phyloP scores from a whole-genome alignment of 37 sponge, comb jelly and placozoan genomes.

The Diacarnus erythraeanus region DNA sequence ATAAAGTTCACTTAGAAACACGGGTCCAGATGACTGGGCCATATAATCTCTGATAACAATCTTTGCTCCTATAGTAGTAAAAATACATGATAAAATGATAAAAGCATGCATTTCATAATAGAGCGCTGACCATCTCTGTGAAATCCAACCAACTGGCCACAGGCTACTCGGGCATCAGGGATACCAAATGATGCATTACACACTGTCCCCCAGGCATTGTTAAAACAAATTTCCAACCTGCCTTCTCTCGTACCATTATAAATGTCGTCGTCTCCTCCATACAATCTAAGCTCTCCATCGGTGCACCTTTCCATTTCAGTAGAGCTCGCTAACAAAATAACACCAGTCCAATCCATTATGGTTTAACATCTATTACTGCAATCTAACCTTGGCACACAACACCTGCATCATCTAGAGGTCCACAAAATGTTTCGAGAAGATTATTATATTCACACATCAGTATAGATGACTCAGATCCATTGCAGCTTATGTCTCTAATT shows the following conservation, averaged over 20 bases:
- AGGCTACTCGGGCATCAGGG: neutral
- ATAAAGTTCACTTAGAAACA: constrained; percentile 31
- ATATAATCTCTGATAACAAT: neutral
- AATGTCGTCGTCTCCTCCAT: neutral
- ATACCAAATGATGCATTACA: neutral
- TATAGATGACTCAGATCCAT: constrained; percentile 18
- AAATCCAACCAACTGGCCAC: neutral
- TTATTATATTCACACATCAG: constrained; percentile 10
- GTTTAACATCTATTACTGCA: neutral
- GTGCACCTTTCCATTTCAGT: neutral
- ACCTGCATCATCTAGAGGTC: constrained; percentile 26
- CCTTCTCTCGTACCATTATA: neutral
- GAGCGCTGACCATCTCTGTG: neutral
- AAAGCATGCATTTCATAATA: too few relatives aligned
- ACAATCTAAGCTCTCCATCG: neutral
- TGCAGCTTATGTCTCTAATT: constrained; percentile 20
- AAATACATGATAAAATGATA: too few relatives aligned
- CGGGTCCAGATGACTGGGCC: constrained; percentile 16
- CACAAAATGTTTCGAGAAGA: neutral
- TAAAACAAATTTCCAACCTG: constrained; percentile 13
- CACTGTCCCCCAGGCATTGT: constrained; percentile 17
- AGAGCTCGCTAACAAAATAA: neutral
- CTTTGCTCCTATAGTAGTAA: neutral
- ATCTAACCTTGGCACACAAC: constrained; percentile 29
- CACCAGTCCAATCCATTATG: neutral